phyloP scores from a whole-genome alignment of 2,113 vertebrate species.

The Saimiri boliviensis region DNA sequence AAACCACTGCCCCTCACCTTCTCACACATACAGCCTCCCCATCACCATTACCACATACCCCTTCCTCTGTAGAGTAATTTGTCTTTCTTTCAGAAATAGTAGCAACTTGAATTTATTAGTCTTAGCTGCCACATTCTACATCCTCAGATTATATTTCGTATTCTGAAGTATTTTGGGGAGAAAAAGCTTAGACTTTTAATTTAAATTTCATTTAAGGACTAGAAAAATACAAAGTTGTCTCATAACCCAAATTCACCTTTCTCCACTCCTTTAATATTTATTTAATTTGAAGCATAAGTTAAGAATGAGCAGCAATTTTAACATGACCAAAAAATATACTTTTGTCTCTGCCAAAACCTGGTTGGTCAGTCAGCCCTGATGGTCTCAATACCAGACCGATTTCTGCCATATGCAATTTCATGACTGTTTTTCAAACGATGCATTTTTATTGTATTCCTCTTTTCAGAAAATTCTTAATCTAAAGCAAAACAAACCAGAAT shows the following conservation, averaged over 20 bases:
- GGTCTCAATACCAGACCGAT: neutral
- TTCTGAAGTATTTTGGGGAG: neutral
- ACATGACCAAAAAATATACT: conserved; percentile 45
- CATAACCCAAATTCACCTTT: conserved; percentile 52
- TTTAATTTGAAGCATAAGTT: conserved; percentile 28
- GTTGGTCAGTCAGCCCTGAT: neutral
- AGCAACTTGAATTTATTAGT: conserved; percentile 22
- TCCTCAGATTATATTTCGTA: conserved; percentile 15
- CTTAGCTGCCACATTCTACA: neutral
- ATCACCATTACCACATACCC: neutral
- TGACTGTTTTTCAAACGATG: neutral
- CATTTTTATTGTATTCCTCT: conserved; percentile 11
- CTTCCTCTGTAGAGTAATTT: conserved; percentile 58
- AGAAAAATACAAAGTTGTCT: conserved; percentile 51
- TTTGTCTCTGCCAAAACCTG: conserved; percentile 43
- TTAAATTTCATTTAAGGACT: conserved; percentile 33
- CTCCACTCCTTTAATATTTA: conserved; percentile 37
- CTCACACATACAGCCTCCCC: neutral
- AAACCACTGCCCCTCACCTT: neutral
- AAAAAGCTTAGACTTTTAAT: conserved; percentile 43
- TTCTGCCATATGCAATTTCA: neutral
- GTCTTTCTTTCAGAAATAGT: conserved; percentile 50
- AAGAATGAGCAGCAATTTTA: conserved; percentile 59
- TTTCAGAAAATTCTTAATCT: neutral
- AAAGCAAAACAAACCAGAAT: conserved; percentile 25